Evolutionary conservation across 2,113 vertebrate species (phyloP), one percentile per base, ranked within the genome.

Genomic region (Psilopogon haemacephalus): DNA sequence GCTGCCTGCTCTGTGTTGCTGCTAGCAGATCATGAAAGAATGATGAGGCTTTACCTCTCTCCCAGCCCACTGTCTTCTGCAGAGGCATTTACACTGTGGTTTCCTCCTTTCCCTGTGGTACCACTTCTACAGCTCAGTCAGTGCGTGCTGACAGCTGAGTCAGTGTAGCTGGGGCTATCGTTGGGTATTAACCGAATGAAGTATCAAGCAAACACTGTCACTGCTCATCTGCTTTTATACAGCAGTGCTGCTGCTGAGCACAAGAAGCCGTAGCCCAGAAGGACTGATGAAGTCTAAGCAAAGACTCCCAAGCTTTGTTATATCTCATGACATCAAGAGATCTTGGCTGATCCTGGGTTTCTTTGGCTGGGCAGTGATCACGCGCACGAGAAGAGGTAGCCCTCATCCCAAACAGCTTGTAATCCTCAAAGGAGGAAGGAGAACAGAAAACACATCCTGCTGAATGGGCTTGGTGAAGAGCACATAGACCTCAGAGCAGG

Each of bases 321-420:
- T 40, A 28, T 80, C 56, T 74, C 52, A 7, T 5, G 8, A 10
- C 42, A 20, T 56, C 17, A 5, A n/a, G 32, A 33, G 24, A 63
- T 77, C 28, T 54, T 46, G 67, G 24, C 48, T 70, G 56, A 18
- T 79, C 35, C 40, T 48, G 78, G 3, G 3, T 33, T 15, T 48
- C 35, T 50, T 60, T 55, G 37, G n/a, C 55, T 56, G 20, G 16
- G 8, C 46, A 33, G 20, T 12, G 42, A 12, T 50, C 20, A 18
- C 0, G 0, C 33, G 58, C 3, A 0, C 28, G 42, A 54, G n/a
- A 73, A 50, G 55, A 44, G 40, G 42, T 24, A 68, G 8, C 35
- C 59, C n/a, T 79, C 46, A 54, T 17, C 55, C 72, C 76, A 79
- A 86, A 44, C 44, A 69, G 64, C 32, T 58, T 33, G 32, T 38